These are phyloP conservation scores for Tridacna crocea DNA, from an alignment of 2,888 invertebrate species.

Conservation along the genomic window DNA sequence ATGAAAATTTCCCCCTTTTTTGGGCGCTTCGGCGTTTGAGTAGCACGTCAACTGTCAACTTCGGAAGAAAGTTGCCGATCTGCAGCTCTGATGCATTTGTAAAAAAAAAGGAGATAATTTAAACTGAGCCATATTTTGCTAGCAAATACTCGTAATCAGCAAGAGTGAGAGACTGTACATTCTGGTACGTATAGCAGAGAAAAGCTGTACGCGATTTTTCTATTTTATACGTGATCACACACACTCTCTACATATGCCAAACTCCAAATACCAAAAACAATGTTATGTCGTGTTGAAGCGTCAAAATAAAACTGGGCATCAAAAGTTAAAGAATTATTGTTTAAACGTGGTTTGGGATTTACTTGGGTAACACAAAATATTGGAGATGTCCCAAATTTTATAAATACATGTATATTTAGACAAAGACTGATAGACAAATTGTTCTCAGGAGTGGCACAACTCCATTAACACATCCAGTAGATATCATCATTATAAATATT, in stretches of 20 bases:
- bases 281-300: conserved; percentile 31
- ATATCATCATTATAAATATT: conserved; percentile 26
- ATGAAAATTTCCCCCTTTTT: too few species aligned
- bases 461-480: conserved; percentile 11
- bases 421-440: conserved; percentile 21
- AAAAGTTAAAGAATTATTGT: conserved; percentile 18
- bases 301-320: conserved; percentile 28
- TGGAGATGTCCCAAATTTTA: conserved; percentile 13
- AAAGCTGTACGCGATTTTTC: too few species aligned
- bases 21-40: too few species aligned
- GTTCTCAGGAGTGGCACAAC: conserved; percentile 1
- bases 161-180: too few species aligned
- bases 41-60: too few species aligned
- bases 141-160: too few species aligned
- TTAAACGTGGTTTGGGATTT: conserved; percentile 26
- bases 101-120: too few species aligned
- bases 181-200: too few species aligned
- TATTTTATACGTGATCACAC: too few species aligned
- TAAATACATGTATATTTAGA: conserved; percentile 6
- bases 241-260: not conserved
- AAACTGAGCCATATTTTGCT: too few species aligned
- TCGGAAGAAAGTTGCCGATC: too few species aligned
- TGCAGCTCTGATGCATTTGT: too few species aligned
- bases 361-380: conserved; percentile 32
- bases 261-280: conserved; percentile 21